phyloP scores from a whole-genome alignment of 2,797 vertebrate genomes.

The Pseudomugil gertrudae region DNA sequence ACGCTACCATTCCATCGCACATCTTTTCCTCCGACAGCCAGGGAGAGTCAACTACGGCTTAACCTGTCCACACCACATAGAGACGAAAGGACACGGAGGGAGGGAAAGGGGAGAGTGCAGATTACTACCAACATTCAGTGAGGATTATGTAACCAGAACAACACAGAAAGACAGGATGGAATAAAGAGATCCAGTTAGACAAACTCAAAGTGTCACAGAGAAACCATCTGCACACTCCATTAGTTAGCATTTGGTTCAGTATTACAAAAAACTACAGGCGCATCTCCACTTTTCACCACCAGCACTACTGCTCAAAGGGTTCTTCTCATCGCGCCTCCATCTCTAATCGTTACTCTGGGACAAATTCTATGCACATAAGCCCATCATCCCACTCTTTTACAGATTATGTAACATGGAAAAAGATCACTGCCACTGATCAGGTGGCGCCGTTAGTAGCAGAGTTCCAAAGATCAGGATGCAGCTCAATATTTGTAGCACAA shows the following conservation, averaged over 20 bases:
- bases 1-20: slow-evolving; percentile 85
- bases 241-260: slow-evolving; percentile 27
- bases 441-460: slow-evolving; percentile 17
- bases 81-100: slow-evolving; percentile 33
- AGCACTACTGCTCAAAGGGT: slow-evolving; percentile 18
- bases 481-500: slow-evolving; percentile 16
- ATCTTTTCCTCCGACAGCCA: slow-evolving; percentile 81
- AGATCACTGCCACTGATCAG: slow-evolving; percentile 45
- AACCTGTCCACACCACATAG: slow-evolving; percentile 73
- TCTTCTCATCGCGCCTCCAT: slow-evolving; percentile 43
- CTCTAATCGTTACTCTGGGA: slow-evolving; percentile 35
- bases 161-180: slow-evolving; percentile 51
- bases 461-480: slow-evolving; percentile 3
- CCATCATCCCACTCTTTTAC: slow-evolving; percentile 24
- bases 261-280: background rate
- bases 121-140: slow-evolving; percentile 72
- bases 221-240: slow-evolving; percentile 20
- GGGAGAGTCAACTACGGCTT: slow-evolving; percentile 77
- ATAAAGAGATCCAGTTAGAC: slow-evolving; percentile 24
- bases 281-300: slow-evolving; percentile 16
- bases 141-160: slow-evolving; percentile 75
- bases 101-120: slow-evolving; percentile 27
- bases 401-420: slow-evolving; percentile 57
- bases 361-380: slow-evolving; percentile 53
- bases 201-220: slow-evolving; percentile 21